Conservation (phyloP, 2,797 vertebrate genomes). For the Sebastes oblongus region DNA sequence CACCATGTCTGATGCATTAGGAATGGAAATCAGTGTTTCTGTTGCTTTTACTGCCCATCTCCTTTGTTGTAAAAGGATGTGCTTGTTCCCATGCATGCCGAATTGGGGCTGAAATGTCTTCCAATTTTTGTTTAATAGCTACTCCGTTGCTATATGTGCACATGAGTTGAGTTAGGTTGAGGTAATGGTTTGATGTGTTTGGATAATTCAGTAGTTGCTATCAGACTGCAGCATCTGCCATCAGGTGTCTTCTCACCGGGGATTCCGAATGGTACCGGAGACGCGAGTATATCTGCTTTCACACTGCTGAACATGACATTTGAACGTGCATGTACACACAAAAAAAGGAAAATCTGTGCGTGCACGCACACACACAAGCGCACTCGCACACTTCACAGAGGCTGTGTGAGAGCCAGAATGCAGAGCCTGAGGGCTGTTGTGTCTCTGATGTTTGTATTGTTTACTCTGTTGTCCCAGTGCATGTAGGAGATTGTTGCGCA, state of each 20-base stretch:
- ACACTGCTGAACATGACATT: slow-evolving; percentile 73
- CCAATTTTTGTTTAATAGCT: slow-evolving; percentile 11
- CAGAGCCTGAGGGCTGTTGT: slow-evolving; percentile 74
- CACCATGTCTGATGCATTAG: slow-evolving; percentile 67
- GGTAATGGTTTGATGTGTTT: slow-evolving; percentile 70
- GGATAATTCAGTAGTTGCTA: slow-evolving; percentile 76
- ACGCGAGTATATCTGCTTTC: slow-evolving; percentile 80
- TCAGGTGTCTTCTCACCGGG: slow-evolving; percentile 82
- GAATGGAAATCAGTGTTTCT: slow-evolving; percentile 57
- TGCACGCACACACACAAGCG: not conserved
- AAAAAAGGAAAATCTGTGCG: not conserved
- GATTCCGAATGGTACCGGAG: slow-evolving; percentile 76
- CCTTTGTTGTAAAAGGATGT: slow-evolving; percentile 42
- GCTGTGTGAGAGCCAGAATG: slow-evolving; percentile 72
- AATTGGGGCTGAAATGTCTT: slow-evolving; percentile 1
- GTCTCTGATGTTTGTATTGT: slow-evolving; percentile 79
- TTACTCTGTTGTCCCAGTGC: slow-evolving; percentile 77
- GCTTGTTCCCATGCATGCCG: slow-evolving; percentile 28
- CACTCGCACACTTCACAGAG: slow-evolving; percentile 48
- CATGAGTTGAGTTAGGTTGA: slow-evolving; percentile 5
- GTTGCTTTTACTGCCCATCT: slow-evolving; percentile 34
- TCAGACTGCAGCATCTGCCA: slow-evolving; percentile 79
- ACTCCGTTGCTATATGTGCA: not conserved
- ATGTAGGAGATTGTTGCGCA: slow-evolving; percentile 75
- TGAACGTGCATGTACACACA: slow-evolving; percentile 60